Evolutionary conservation across 2,888 invertebrate genomes (phyloP).

Genomic region (Andrena marginata): DNA sequence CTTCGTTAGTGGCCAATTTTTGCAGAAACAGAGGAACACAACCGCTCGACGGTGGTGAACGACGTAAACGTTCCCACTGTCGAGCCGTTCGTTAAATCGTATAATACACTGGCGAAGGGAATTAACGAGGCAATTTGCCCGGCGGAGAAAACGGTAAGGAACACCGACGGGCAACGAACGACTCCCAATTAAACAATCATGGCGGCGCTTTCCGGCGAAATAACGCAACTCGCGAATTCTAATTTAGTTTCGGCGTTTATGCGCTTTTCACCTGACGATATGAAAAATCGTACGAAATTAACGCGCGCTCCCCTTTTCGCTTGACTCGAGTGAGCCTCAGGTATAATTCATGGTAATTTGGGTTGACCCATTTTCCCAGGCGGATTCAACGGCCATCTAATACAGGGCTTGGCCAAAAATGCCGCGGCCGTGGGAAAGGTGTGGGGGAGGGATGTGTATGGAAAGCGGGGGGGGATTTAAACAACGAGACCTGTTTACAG

Average conservation of each 20-base stretch:
- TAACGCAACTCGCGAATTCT: slow-evolving; percentile 19
- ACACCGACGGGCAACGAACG: slow-evolving; percentile 25
- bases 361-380: slow-evolving; percentile 6
- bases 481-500: slow-evolving; percentile 30
- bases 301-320: slow-evolving; percentile 6
- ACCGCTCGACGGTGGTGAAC: slow-evolving; percentile 43
- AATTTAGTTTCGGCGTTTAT: slow-evolving; percentile 28
- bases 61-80: slow-evolving; percentile 47
- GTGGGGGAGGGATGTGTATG: too few species aligned
- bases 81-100: slow-evolving; percentile 50
- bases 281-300: slow-evolving; percentile 41
- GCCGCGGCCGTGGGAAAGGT: not conserved
- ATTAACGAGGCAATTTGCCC: slow-evolving; percentile 52
- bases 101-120: slow-evolving; percentile 47
- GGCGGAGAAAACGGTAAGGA: slow-evolving; percentile 12
- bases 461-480: slow-evolving; percentile 18
- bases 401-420: slow-evolving; percentile 9
- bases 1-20: slow-evolving; percentile 63
- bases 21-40: slow-evolving; percentile 42
- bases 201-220: not conserved
- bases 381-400: slow-evolving; percentile 28
- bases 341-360: slow-evolving; percentile 37
- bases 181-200: slow-evolving; percentile 47
- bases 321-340: slow-evolving; percentile 15
- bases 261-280: slow-evolving; percentile 21